Percentiles rank a stretch among this genome's conserved stretches.
Conservation (phyloP, 2,888 invertebrate genomes). For the Diogma glabrata region DNA sequence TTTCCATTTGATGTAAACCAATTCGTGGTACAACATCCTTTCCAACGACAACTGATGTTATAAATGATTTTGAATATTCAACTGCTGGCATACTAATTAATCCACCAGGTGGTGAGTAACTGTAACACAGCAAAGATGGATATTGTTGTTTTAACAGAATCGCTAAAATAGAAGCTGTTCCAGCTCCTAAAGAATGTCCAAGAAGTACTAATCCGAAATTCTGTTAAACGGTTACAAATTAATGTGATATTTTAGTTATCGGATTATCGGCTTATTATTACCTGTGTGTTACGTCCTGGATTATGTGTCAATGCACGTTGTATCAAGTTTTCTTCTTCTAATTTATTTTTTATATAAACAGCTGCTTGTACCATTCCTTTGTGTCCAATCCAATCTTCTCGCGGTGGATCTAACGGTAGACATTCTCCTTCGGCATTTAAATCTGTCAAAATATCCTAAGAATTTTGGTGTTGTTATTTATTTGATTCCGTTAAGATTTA, state of each 20-base stretch:
- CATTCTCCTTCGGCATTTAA: constrained; percentile 77
- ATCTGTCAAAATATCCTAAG: constrained; percentile 76
- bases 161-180: constrained; percentile 71
- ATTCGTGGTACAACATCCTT: constrained; percentile 82
- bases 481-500: not conserved
- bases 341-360: constrained; percentile 66
- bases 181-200: constrained; percentile 77
- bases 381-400: constrained; percentile 80
- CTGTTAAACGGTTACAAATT: too few relatives aligned
- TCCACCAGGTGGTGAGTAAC: constrained; percentile 78
- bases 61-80: constrained; percentile 75
- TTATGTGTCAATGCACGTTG: constrained; percentile 52
- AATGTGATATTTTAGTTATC: not conserved
- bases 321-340: constrained; percentile 60
- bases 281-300: constrained; percentile 45
- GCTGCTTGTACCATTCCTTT: constrained; percentile 86
- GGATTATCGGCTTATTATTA: not conserved
- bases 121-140: constrained; percentile 64
- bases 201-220: constrained; percentile 60
- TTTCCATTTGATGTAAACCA: constrained; percentile 77
- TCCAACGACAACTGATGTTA: constrained; percentile 74
- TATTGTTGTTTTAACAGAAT: constrained; percentile 65
- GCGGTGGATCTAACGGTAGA: constrained; percentile 59
- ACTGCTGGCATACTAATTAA: constrained; percentile 70
- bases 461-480: constrained; percentile 30